Conservation (phyloP, 2,113 vertebrate genomes). For the Pycnonotus jocosus region DNA sequence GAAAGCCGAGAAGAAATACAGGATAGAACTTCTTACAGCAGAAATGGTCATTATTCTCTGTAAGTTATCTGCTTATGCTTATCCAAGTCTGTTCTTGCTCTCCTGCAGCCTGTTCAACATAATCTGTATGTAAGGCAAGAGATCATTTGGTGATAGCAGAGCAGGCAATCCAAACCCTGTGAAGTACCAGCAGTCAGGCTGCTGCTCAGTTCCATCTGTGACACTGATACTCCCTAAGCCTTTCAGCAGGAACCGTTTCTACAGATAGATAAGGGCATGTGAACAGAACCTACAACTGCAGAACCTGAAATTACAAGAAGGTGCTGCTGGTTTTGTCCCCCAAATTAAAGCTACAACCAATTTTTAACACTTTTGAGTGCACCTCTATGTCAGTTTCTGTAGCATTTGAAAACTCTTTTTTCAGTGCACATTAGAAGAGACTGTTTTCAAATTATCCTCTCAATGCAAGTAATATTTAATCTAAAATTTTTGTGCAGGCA, state of each 20-base stretch:
- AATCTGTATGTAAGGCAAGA: background rate
- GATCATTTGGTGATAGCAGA: background rate
- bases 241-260: background rate
- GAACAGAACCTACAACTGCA: background rate
- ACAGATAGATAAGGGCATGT: fast-evolving
- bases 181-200: fast-evolving
- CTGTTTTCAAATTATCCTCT: background rate
- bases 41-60: background rate
- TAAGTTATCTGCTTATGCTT: background rate
- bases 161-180: background rate
- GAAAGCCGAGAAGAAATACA: background rate
- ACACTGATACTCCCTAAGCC: background rate
- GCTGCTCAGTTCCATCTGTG: background rate
- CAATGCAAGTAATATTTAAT: background rate
- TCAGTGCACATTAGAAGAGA: background rate
- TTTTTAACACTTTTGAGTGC: background rate
- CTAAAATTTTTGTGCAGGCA: background rate
- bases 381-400: background rate
- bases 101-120: background rate
- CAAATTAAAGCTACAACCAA: background rate
- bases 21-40: background rate
- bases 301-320: background rate
- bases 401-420: background rate
- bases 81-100: background rate
- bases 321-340: background rate